Evolutionary conservation across 2,113 vertebrate genomes (phyloP).

Genomic region (Tragelaphus strepsiceros): DNA sequence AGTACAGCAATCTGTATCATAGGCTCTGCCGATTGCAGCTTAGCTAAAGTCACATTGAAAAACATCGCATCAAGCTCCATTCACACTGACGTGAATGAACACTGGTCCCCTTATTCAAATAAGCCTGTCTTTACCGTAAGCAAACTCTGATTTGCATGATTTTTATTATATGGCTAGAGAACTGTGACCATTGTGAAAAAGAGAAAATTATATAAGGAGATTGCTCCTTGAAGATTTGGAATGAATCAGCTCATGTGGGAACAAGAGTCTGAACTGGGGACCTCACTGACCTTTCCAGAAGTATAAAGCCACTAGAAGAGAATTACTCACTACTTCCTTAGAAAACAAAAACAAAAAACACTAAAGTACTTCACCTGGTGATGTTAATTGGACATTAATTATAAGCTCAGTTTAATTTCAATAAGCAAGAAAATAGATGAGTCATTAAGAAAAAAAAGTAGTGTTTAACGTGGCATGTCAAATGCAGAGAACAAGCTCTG

Average conservation of each 20-base stretch:
- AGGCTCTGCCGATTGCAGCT: slow-evolving; percentile 18
- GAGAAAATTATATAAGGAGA: slow-evolving; percentile 49
- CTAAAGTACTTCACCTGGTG: slow-evolving; percentile 49
- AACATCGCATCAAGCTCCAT: slow-evolving; percentile 57
- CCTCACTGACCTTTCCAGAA: slow-evolving; percentile 49
- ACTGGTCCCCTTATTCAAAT: slow-evolving; percentile 62
- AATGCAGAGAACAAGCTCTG: neutral
- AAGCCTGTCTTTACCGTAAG: slow-evolving; percentile 54
- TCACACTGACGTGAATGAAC: slow-evolving; percentile 56
- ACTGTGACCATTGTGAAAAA: slow-evolving; percentile 48
- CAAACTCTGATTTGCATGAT: slow-evolving; percentile 62
- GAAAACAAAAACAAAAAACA: slow-evolving; percentile 52
- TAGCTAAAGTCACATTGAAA: slow-evolving; percentile 48
- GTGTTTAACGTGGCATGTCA: neutral
- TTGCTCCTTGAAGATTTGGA: slow-evolving; percentile 27
- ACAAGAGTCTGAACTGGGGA: slow-evolving; percentile 1
- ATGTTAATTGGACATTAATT: slow-evolving; percentile 71
- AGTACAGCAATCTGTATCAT: slow-evolving; percentile 41
- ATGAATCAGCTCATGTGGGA: slow-evolving; percentile 27
- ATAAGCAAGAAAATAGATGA: slow-evolving; percentile 62
- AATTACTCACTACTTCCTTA: slow-evolving; percentile 56
- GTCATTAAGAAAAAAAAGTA: neutral
- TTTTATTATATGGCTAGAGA: slow-evolving; percentile 66
- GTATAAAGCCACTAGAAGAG: slow-evolving; percentile 44
- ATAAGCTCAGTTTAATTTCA: slow-evolving; percentile 69